Conservation (phyloP, 2,888 invertebrate species). For the Agonopterix heracliana region DNA sequence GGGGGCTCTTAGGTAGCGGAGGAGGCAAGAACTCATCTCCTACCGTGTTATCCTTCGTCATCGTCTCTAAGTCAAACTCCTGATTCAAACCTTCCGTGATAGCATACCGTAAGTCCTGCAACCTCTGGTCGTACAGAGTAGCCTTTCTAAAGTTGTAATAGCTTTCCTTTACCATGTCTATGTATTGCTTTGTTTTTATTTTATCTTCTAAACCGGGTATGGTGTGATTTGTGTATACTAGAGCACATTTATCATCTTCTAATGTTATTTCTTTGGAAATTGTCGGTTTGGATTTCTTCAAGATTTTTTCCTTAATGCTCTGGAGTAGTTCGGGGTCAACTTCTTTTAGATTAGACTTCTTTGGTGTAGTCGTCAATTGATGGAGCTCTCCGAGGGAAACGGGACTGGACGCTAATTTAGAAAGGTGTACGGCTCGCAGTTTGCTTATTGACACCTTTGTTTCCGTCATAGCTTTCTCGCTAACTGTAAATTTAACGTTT, state of each 20-base stretch:
- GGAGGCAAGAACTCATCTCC: conserved; percentile 18
- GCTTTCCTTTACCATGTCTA: conserved; percentile 63
- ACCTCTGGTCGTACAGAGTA: conserved; percentile 61
- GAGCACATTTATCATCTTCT: conserved; percentile 64
- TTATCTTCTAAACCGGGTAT: conserved; percentile 46
- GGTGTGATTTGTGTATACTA: conserved; percentile 54
- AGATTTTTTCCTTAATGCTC: conserved; percentile 58
- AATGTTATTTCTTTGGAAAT: conserved; percentile 30
- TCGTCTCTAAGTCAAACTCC: conserved; percentile 44
- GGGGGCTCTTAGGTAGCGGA: conserved; percentile 50
- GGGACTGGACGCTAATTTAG: conserved; percentile 77
- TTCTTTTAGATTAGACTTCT: conserved; percentile 37
- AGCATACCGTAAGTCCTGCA: conserved; percentile 64
- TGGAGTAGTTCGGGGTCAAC: conserved; percentile 61
- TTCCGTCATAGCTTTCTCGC: conserved; percentile 77
- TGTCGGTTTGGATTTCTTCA: conserved; percentile 35
- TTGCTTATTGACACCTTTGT: conserved; percentile 81
- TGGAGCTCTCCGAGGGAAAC: conserved; percentile 76
- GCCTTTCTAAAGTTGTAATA: conserved; percentile 68
- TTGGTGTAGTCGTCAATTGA: conserved; percentile 62
- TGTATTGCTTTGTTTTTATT: conserved; percentile 50
- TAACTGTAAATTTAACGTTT: conserved; percentile 68
- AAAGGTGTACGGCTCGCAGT: conserved; percentile 79
- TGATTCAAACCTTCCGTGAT: conserved; percentile 67
- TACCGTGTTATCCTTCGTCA: conserved; percentile 13